Percentiles rank a stretch among this genome's conserved stretches.
Evolutionary conservation across 2,888 invertebrate species (phyloP).

Genomic region (Oscheius sp.): DNA sequence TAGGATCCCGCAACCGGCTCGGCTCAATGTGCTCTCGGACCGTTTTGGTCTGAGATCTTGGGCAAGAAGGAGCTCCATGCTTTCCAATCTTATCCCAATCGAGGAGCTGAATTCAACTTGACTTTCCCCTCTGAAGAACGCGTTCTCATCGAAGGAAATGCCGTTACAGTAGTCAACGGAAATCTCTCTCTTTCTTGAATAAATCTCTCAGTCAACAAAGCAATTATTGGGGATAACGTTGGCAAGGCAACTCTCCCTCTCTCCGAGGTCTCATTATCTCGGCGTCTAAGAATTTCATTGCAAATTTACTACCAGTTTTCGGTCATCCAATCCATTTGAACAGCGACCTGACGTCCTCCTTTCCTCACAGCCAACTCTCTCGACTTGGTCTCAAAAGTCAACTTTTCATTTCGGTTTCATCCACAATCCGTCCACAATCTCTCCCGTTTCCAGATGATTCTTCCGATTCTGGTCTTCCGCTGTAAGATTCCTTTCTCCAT

Average conservation of each 20-base stretch:
- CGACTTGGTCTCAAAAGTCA: conserved; percentile 62
- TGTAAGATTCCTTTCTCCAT: too few relatives aligned
- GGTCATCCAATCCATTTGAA: conserved; percentile 32
- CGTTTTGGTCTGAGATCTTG: conserved; percentile 52
- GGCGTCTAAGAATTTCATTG: too few relatives aligned
- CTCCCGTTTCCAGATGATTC: too few relatives aligned
- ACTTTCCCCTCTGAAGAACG: background rate
- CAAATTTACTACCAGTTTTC: background rate
- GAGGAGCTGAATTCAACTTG: conserved; percentile 47
- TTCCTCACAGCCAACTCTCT: conserved; percentile 47
- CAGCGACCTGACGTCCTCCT: conserved; percentile 31
- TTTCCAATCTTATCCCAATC: conserved; percentile 45
- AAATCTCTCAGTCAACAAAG: too few relatives aligned
- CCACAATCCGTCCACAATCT: too few relatives aligned
- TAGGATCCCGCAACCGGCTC: conserved; percentile 72
- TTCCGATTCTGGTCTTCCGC: too few relatives aligned
- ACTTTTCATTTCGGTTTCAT: conserved; percentile 54
- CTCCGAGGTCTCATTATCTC: too few relatives aligned
- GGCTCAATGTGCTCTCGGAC: conserved; percentile 58
- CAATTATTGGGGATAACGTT: too few relatives aligned
- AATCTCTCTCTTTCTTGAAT: too few relatives aligned
- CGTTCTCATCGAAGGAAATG: conserved; percentile 9
- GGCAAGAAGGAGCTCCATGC: conserved; percentile 45
- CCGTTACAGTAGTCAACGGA: conserved; percentile 18
- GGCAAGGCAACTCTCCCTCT: too few relatives aligned